Conservation (phyloP, 2,888 invertebrate genomes). For the Artemia sp. region DNA sequence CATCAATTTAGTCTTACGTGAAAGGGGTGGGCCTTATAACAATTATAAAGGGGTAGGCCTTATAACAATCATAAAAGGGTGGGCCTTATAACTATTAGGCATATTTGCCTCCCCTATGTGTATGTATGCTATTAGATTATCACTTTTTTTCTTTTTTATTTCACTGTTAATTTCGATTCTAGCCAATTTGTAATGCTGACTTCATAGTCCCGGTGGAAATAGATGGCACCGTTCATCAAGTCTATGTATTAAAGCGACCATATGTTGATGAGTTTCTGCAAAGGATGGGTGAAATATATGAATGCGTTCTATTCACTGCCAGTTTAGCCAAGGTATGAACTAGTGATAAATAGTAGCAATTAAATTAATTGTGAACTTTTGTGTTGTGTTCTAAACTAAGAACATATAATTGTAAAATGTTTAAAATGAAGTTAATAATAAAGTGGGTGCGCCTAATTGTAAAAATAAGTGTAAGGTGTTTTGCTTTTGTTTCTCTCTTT, state of each 20-base stretch:
- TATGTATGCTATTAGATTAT: not conserved
- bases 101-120: not conserved
- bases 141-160: not conserved
- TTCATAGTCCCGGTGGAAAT: conserved; percentile 99
- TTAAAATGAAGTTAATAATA: too few species aligned
- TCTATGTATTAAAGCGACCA: conserved; percentile 94
- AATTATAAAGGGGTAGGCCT: not conserved
- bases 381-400: too few species aligned
- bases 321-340: conserved; percentile 69
- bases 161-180: conserved; percentile 31
- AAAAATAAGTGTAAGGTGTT: too few species aligned
- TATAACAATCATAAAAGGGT: not conserved
- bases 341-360: too few species aligned
- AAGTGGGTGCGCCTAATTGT: too few species aligned
- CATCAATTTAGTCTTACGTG: too few species aligned
- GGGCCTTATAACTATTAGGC: not conserved
- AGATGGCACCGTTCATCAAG: conserved; percentile 93
- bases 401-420: too few species aligned
- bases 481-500: too few species aligned
- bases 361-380: too few species aligned
- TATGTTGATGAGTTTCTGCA: conserved; percentile 97
- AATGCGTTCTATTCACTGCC: conserved; percentile 98
- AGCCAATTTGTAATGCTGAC: conserved; percentile 99
- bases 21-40: not conserved
- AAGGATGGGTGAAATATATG: conserved; percentile 93